phyloP scores from a whole-genome alignment of 2,888 invertebrate genomes.

The Mythimna lalbum region DNA sequence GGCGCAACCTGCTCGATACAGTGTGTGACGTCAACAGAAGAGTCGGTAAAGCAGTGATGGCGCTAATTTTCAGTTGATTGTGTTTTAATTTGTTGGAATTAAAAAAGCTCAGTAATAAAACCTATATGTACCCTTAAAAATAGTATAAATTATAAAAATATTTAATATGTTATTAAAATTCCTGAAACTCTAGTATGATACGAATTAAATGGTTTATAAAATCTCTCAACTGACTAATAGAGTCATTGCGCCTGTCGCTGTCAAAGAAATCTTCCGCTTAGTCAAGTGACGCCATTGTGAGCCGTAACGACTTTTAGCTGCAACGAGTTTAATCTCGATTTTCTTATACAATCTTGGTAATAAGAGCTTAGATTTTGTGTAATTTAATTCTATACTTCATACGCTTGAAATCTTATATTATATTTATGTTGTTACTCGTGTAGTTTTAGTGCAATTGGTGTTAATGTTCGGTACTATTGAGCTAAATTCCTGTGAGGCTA shows the following conservation, averaged over 20 bases:
- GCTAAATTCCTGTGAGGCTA: constrained; percentile 93
- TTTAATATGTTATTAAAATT: background rate
- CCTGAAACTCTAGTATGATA: background rate
- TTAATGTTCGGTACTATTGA: constrained; percentile 91
- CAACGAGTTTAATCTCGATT: constrained; percentile 92
- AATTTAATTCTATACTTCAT: constrained; percentile 84
- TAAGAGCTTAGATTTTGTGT: constrained; percentile 76
- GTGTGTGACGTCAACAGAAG: constrained; percentile 79
- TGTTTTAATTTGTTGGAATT: constrained; percentile 6
- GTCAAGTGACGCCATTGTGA: constrained; percentile 95
- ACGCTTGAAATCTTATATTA: constrained; percentile 79
- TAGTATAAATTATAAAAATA: background rate
- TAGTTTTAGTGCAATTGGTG: constrained; percentile 86
- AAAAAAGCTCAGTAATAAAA: background rate
- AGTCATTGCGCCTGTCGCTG: constrained; percentile 74
- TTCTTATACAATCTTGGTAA: constrained; percentile 92
- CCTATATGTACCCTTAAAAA: background rate
- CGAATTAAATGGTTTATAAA: constrained; percentile 1
- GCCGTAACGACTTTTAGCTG: constrained; percentile 94
- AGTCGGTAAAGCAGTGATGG: constrained; percentile 78
- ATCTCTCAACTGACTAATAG: constrained; percentile 65
- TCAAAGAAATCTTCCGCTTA: constrained; percentile 84
- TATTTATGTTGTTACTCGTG: constrained; percentile 83
- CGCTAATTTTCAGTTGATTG: constrained; percentile 49
- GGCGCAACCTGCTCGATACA: constrained; percentile 73